Conservation (phyloP, 2,888 invertebrate species). For the Tuta absoluta region DNA sequence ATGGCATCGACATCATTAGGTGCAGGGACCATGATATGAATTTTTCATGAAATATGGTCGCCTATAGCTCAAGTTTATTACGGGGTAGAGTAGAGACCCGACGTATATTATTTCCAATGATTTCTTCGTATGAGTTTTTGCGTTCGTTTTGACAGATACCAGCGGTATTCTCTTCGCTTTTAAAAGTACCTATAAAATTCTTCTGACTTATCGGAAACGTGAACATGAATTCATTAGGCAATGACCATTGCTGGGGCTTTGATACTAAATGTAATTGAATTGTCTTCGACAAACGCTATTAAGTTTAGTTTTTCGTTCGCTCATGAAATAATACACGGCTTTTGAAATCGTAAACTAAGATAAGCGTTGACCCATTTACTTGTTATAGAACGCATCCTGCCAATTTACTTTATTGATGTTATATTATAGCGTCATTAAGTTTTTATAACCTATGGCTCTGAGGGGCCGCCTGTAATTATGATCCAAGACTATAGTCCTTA, state of each 20-base stretch:
- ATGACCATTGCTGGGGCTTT: not conserved
- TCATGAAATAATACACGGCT: conserved; percentile 28
- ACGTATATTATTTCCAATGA: conserved; percentile 64
- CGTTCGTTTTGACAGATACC: conserved; percentile 47
- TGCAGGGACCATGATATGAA: conserved; percentile 66
- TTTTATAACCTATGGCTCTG: conserved; percentile 69
- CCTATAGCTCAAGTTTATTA: conserved; percentile 48
- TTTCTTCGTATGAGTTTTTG: conserved; percentile 60
- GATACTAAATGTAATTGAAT: not conserved
- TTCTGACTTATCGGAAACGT: conserved; percentile 51
- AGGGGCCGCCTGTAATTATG: conserved; percentile 72
- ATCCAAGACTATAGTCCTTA: conserved; percentile 65
- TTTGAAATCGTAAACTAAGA: conserved; percentile 42
- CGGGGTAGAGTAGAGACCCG: conserved; percentile 35
- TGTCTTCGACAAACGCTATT: no score
- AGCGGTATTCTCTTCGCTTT: conserved; percentile 60
- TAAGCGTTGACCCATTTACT: conserved; percentile 68
- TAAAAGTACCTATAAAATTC: conserved; percentile 58
- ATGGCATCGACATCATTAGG: conserved; percentile 76
- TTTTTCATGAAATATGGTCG: conserved; percentile 78
- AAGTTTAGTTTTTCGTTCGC: not conserved
- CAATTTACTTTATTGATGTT: conserved; percentile 78
- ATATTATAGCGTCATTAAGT: conserved; percentile 74
- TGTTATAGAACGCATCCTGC: conserved; percentile 69
- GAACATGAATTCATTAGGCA: conserved; percentile 44